phyloP scores from a whole-genome alignment of 2,113 vertebrate species.

The Crotophaga sulcirostris region DNA sequence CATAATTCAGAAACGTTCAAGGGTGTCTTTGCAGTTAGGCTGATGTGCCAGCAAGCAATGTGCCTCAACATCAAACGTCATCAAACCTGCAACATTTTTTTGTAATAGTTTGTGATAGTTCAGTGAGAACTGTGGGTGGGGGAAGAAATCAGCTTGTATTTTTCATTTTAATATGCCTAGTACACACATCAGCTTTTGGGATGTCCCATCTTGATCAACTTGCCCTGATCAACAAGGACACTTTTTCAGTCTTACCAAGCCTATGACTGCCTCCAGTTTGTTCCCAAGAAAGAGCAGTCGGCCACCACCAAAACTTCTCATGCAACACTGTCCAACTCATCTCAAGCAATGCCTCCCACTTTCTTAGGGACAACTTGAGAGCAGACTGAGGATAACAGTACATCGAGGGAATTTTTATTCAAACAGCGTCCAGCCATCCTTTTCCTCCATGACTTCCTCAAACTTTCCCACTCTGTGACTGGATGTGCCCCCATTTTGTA shows the following conservation, averaged over 20 bases:
- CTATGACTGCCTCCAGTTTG: not conserved
- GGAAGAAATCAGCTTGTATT: not conserved
- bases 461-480: not conserved
- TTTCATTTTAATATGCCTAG: not conserved
- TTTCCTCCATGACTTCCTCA: not conserved
- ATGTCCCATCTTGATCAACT: not conserved
- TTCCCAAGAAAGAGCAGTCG: not conserved
- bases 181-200: not conserved
- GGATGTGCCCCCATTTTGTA: not conserved
- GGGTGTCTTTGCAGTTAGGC: not conserved
- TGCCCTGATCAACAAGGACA: not conserved
- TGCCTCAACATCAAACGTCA: not conserved
- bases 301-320: not conserved
- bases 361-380: fast-evolving
- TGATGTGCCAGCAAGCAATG: not conserved
- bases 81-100: not conserved
- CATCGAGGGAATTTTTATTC: not conserved
- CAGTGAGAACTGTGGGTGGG: not conserved
- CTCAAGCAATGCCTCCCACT: not conserved
- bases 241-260: not conserved
- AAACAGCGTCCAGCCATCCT: not conserved
- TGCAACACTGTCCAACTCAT: not conserved
- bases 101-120: not conserved
- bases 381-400: fast-evolving
- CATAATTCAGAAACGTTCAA: not conserved